Evolutionary conservation across 2,113 vertebrate genomes (phyloP), one percentile per base, ranked within the genome.

Genomic region (Brachypteracias leptosomus): DNA sequence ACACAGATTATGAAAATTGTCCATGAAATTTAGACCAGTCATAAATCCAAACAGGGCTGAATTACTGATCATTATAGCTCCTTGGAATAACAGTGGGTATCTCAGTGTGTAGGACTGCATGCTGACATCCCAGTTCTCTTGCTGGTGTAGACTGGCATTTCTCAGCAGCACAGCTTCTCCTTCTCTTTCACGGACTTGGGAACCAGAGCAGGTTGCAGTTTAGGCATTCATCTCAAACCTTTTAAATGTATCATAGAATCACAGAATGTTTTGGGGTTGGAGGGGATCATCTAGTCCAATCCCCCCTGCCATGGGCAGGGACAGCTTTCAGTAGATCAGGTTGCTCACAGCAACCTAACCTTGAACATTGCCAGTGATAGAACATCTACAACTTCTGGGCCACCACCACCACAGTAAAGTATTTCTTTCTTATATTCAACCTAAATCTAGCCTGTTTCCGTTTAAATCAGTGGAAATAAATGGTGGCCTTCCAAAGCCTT

Each of bases 1-100:
- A 51, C 36, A 77, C 19, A 74, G 65, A 78, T 92, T 67, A 70
- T 88, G 67, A 73, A 95, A 78, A 40, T 55, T 62, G 61, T 36
- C 22, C 40, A 16, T 63, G 76, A 80, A 93, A 83, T 78, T 75
- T 51, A 79, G 83, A 62, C 33, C 0, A 5, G 44, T 29, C 29
- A 40, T 75, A 88, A 93, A 88, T 88, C 44, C 38, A 70, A 79
- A 36, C 40, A 33, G n/a, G 73, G 35, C 26, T 42, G 71, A 92
- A 61, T 83, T 81, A 88, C 29, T 74, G 20, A 51, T 36, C 16
- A 11, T 75, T 72, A 11, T 17, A 57, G 26, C 8, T 54, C 14
- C 17, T 42, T 0, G 18, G 52, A 85, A 33, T 25, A 49, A 16
- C 28, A 71, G 40, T 7, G 26, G 38, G 22, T 29, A 40, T 13